phyloP scores from a whole-genome alignment of 2,113 vertebrate genomes.

The Neogale vison region DNA sequence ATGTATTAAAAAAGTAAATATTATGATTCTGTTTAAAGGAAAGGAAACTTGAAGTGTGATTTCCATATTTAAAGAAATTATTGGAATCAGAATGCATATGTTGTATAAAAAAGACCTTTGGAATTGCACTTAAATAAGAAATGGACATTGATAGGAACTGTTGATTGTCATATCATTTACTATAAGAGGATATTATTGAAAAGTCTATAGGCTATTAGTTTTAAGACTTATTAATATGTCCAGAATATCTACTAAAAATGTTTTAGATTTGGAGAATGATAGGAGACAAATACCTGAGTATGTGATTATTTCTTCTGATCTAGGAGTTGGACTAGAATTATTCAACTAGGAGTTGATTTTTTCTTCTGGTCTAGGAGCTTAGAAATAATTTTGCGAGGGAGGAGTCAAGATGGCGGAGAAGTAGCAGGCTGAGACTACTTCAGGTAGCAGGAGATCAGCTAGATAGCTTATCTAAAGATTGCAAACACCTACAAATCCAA shows the following conservation, averaged over 20 bases:
- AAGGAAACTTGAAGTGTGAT: background rate
- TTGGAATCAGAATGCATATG: background rate
- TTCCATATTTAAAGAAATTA: background rate
- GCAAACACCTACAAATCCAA: no score
- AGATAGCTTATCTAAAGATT: no score
- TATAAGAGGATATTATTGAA: background rate
- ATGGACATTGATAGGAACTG: background rate
- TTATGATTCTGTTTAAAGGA: background rate
- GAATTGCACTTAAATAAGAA: background rate
- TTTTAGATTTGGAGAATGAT: background rate
- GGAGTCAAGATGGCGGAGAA: no score
- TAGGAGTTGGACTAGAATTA: background rate
- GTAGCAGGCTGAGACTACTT: no score
- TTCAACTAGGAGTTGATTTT: no score
- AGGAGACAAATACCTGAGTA: background rate
- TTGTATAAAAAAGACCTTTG: background rate
- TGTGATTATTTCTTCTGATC: background rate
- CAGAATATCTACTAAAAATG: background rate
- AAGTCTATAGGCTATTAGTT: background rate
- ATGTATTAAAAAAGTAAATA: background rate
- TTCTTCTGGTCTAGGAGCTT: no score
- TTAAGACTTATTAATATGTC: background rate
- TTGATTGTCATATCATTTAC: background rate
- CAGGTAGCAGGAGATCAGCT: no score
- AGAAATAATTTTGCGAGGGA: no score